These are phyloP conservation scores for Hydrotaea diabolus DNA, from an alignment of 2,888 invertebrate species.

Conservation along the genomic window DNA sequence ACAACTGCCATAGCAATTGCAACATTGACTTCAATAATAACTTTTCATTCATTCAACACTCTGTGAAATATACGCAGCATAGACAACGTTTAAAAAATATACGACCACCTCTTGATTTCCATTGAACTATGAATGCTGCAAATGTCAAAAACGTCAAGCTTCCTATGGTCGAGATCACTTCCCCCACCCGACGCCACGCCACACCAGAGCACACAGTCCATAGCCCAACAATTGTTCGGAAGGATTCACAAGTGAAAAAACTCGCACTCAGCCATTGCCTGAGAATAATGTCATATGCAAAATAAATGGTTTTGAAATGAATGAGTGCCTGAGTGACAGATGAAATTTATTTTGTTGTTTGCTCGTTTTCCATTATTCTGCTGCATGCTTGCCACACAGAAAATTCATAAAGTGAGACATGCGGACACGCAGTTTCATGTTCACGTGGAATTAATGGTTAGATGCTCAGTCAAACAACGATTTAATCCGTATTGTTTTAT, in stretches of 20 bases:
- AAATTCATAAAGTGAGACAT: slow-evolving; percentile 37
- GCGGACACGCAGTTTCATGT: slow-evolving; percentile 25
- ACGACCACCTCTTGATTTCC: slow-evolving; percentile 70
- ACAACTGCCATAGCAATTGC: not conserved
- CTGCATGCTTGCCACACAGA: slow-evolving; percentile 2
- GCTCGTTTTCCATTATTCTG: slow-evolving; percentile 25
- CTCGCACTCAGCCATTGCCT: slow-evolving; percentile 35
- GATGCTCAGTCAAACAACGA: not conserved
- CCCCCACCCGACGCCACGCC: slow-evolving; percentile 44
- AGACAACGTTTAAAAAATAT: not conserved
- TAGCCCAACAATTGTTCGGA: slow-evolving; percentile 14
- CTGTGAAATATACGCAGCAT: not conserved
- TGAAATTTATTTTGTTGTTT: slow-evolving; percentile 69
- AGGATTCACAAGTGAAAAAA: slow-evolving; percentile 11
- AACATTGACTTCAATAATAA: not conserved
- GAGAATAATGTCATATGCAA: slow-evolving; percentile 72
- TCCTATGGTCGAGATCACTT: slow-evolving; percentile 68
- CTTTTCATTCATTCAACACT: slow-evolving; percentile 10
- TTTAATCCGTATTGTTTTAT: not conserved
- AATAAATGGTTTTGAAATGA: slow-evolving; percentile 76
- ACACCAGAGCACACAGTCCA: slow-evolving; percentile 29
- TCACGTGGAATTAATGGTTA: slow-evolving; percentile 33
- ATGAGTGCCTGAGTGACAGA: slow-evolving; percentile 72
- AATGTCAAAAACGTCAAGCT: slow-evolving; percentile 76
- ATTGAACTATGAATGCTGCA: slow-evolving; percentile 76